Conservation (phyloP, 2,797 vertebrate species). For the Lepus oiostolus region DNA sequence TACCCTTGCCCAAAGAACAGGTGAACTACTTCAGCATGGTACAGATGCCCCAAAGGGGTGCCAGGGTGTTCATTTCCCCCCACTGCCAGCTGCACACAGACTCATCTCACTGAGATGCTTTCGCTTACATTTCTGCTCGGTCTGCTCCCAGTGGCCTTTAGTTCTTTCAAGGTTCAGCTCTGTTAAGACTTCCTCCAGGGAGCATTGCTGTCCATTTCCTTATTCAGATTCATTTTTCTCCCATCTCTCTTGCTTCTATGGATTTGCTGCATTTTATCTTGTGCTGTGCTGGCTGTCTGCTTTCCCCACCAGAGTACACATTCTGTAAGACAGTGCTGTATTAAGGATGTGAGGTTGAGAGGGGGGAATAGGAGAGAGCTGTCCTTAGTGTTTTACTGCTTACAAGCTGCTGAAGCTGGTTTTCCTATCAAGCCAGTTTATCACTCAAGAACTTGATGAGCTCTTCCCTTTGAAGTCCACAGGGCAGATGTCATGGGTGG, state of each 20-base stretch:
- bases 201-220: neutral
- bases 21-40: neutral
- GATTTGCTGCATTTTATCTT: neutral
- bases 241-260: neutral
- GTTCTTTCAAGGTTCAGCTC: neutral
- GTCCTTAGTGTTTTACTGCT: neutral
- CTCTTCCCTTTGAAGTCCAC: neutral
- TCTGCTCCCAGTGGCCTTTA: neutral
- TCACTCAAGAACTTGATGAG: neutral
- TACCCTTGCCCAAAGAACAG: neutral
- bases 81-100: no score
- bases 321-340: neutral
- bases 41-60: rapidly evolving
- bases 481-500: neutral
- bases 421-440: neutral
- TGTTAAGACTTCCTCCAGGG: neutral
- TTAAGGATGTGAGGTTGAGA: neutral
- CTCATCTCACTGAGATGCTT: neutral
- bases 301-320: neutral
- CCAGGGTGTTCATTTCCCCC: neutral
- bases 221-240: neutral
- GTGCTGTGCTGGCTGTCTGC: neutral
- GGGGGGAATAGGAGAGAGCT: neutral
- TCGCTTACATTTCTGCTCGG: neutral
- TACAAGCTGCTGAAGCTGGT: neutral